Percentiles rank a stretch among this genome's conserved stretches.
These are phyloP conservation scores for Dromiciops gliroides DNA, from an alignment of 2,113 vertebrate species.

Conservation along the genomic window DNA sequence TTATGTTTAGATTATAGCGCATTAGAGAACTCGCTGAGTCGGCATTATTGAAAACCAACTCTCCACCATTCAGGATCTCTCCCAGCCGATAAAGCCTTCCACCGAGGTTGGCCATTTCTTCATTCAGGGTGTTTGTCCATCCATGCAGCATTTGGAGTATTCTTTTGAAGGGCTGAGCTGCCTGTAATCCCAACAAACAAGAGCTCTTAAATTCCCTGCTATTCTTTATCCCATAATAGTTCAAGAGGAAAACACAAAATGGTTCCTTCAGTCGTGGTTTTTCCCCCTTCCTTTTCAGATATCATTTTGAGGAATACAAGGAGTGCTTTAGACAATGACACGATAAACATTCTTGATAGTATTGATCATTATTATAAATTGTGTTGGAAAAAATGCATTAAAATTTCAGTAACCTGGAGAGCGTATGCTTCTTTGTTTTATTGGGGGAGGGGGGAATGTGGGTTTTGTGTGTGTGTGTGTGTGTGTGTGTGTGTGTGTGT, in stretches of 20 bases:
- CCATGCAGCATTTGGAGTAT: constrained; percentile 64
- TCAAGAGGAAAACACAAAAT: constrained; percentile 35
- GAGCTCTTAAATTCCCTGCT: constrained; percentile 63
- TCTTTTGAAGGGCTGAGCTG: constrained; percentile 74
- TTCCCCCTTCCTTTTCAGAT: not conserved
- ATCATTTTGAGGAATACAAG: not conserved
- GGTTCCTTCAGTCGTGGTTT: constrained; percentile 54
- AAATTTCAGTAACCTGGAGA: constrained; percentile 49
- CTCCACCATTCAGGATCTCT: constrained; percentile 78
- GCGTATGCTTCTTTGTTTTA: constrained; percentile 42
- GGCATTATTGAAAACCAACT: constrained; percentile 78
- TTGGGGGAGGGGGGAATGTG: too few relatives aligned
- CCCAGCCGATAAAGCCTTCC: constrained; percentile 69
- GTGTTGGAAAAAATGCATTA: constrained; percentile 63
- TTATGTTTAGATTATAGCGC: constrained; percentile 76
- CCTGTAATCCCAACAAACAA: constrained; percentile 77
- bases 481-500: too few relatives aligned
- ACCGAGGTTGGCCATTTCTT: constrained; percentile 76
- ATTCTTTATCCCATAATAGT: constrained; percentile 56
- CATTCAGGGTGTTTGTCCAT: constrained; percentile 80
- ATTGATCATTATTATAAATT: constrained; percentile 54
- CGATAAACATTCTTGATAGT: constrained; percentile 18
- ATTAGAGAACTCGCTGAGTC: constrained; percentile 62
- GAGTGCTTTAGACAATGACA: not conserved
- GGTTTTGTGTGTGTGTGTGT: too few relatives aligned